These are phyloP conservation scores for Steromphala cineraria DNA, from an alignment of 2,888 invertebrate genomes.

Conservation along the genomic window DNA sequence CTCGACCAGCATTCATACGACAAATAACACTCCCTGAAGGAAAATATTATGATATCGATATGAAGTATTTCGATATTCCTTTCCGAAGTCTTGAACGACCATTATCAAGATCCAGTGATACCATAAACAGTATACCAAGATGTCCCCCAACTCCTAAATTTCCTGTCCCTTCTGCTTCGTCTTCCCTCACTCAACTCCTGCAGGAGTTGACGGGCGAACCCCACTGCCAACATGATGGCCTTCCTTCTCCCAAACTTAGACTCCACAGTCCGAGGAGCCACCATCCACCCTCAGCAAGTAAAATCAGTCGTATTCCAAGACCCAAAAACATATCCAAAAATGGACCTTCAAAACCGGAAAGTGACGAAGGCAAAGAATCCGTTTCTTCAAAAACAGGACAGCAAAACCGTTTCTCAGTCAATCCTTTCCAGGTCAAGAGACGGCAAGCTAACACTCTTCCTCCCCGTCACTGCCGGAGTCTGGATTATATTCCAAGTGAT, in stretches of 20 bases:
- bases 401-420: conserved; percentile 32
- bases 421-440: conserved; percentile 69
- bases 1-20: conserved; percentile 57
- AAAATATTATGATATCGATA: conserved; percentile 42
- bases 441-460: conserved; percentile 62
- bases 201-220: conserved; percentile 51
- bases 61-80: conserved; percentile 38
- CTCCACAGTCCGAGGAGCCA: background rate
- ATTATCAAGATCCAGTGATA: conserved; percentile 65
- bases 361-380: background rate
- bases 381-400: conserved; percentile 8
- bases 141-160: conserved; percentile 67
- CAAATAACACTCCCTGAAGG: conserved; percentile 58
- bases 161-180: conserved; percentile 57
- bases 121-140: conserved; percentile 60
- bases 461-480: conserved; percentile 68
- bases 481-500: conserved; percentile 74
- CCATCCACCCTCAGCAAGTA: background rate
- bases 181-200: conserved; percentile 64
- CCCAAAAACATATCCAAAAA: background rate
- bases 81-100: conserved; percentile 51
- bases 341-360: background rate
- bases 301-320: background rate
- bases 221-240: conserved; percentile 4
- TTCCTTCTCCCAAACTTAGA: background rate